Percentiles rank a stretch among this genome's conserved stretches.
Evolutionary conservation across 2,797 vertebrate genomes (phyloP).

Genomic region (Pantherophis vulpinus): DNA sequence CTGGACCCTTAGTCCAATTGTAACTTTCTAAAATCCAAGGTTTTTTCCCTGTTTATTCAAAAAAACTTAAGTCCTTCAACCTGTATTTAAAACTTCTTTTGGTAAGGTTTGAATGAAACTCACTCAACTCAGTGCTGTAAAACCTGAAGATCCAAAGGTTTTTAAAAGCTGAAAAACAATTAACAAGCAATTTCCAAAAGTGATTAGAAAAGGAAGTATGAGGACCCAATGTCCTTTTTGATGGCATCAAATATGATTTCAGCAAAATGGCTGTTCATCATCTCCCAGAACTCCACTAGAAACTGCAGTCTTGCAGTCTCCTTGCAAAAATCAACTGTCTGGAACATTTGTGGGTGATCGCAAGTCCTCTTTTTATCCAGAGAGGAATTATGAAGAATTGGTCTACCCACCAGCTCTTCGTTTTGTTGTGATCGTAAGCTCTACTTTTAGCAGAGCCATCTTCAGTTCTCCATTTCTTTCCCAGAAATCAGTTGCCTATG

Average conservation of each 20-base stretch:
- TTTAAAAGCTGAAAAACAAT: neutral
- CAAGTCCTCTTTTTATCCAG: neutral
- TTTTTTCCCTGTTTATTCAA: neutral
- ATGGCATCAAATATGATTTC: neutral
- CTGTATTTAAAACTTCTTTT: neutral
- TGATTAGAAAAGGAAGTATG: neutral
- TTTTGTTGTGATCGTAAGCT: neutral
- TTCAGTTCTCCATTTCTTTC: neutral
- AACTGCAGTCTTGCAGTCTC: neutral
- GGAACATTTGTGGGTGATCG: neutral
- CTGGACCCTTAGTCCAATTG: neutral
- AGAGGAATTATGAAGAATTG: neutral
- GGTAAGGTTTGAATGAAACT: neutral
- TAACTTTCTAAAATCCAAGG: neutral
- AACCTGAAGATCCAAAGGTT: neutral
- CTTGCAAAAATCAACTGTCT: neutral
- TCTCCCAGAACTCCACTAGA: neutral
- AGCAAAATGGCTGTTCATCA: neutral
- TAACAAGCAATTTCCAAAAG: neutral
- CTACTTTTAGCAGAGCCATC: neutral
- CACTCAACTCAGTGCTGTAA: neutral
- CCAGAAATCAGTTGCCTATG: neutral
- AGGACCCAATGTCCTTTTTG: neutral
- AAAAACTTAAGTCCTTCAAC: neutral
- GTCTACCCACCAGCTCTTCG: neutral